A percentile compares a stretch with the other conserved stretches of the same genome.
These are phyloP conservation scores for Bryconaethiops microstoma DNA, from an alignment of 2,797 vertebrate species.

Conservation along the genomic window DNA sequence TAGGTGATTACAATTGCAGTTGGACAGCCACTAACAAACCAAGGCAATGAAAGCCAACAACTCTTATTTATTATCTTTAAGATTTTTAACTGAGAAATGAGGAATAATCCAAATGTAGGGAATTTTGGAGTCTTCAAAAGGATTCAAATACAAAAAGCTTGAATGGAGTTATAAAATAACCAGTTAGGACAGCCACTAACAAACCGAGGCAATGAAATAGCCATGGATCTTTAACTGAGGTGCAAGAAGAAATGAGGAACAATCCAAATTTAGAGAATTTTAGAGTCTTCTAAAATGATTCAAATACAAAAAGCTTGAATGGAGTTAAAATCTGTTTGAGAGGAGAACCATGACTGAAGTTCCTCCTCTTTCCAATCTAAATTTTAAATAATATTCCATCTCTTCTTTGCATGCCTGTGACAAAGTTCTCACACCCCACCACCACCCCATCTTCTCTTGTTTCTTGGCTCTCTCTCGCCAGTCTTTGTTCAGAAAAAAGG, in stretches of 20 bases:
- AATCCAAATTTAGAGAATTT: not conserved
- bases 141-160: not conserved
- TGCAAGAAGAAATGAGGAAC: too few species aligned
- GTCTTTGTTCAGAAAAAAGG: too few species aligned
- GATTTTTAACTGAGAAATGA: not conserved
- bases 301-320: not conserved
- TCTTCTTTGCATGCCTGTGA: too few species aligned
- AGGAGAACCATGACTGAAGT: too few species aligned
- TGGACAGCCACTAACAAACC: constrained; percentile 4
- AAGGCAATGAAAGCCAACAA: not conserved
- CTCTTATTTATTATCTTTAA: not conserved
- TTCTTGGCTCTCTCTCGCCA: too few species aligned
- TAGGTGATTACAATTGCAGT: constrained; percentile 24
- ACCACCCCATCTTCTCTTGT: too few species aligned
- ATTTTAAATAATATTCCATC: too few species aligned
- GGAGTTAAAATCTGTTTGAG: too few species aligned
- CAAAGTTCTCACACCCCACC: too few species aligned
- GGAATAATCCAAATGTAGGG: not conserved
- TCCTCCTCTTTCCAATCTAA: too few species aligned
- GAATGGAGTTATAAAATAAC: too few species aligned
- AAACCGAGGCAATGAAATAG: not conserved
- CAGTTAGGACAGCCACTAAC: not conserved
- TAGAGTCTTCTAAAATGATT: not conserved
- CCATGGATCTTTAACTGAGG: not conserved
- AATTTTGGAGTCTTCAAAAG: not conserved